A percentile compares a stretch with the other conserved stretches of the same genome.
phyloP scores from a whole-genome alignment of 1,140 invertebrate genomes.

The Calephelis nemesis region DNA sequence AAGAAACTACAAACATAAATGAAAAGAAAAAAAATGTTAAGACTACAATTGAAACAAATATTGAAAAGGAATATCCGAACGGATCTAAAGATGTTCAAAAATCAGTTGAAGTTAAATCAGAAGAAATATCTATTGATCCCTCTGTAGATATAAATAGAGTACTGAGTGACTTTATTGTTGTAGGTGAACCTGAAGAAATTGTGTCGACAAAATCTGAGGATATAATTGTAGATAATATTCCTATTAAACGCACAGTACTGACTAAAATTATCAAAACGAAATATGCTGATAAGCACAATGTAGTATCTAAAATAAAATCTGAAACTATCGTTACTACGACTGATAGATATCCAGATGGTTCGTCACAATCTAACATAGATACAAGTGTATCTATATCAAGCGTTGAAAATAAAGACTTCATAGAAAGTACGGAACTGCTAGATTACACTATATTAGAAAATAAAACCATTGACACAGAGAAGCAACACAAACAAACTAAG shows the following conservation, averaged over 20 bases:
- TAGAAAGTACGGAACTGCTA: constrained; percentile 48
- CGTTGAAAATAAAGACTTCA: constrained; percentile 43
- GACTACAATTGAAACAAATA: constrained; percentile 71
- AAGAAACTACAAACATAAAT: constrained; percentile 64
- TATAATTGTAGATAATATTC: constrained; percentile 52
- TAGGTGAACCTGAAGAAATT: constrained; percentile 61
- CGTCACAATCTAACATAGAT: constrained; percentile 62
- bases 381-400: constrained; percentile 54
- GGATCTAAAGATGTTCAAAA: constrained; percentile 66
- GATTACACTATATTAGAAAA: constrained; percentile 60
- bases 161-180: constrained; percentile 42
- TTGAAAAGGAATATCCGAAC: constrained; percentile 69
- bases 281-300: constrained; percentile 53
- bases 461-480: constrained; percentile 53
- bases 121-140: constrained; percentile 54
- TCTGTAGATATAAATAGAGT: constrained; percentile 59
- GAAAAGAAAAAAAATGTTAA: constrained; percentile 62
- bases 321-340: constrained; percentile 62
- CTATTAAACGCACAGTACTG: constrained; percentile 57
- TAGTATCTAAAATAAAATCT: constrained; percentile 65
- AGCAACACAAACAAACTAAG: constrained; percentile 49
- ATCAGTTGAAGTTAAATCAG: constrained; percentile 70
- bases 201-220: constrained; percentile 53
- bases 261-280: constrained; percentile 64
- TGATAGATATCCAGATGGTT: constrained; percentile 73